phyloP scores from a whole-genome alignment of 1,140 invertebrate species.

The Apis florea region DNA sequence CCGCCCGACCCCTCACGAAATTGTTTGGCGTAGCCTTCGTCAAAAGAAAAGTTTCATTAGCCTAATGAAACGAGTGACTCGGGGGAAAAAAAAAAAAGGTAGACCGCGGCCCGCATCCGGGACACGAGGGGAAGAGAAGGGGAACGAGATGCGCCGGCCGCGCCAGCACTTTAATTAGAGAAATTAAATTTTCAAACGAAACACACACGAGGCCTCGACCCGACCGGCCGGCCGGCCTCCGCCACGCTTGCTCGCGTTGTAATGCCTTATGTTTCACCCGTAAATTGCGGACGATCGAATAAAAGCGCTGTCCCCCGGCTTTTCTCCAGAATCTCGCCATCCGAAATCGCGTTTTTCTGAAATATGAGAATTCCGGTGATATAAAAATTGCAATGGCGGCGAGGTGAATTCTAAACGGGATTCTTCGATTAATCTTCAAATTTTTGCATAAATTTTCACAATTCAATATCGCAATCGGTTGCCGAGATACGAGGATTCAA shows the following conservation, averaged over 20 bases:
- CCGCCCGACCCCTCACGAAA: constrained; percentile 28
- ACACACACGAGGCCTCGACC: constrained; percentile 54
- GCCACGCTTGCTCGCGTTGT: background rate
- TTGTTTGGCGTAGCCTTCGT: constrained; percentile 58
- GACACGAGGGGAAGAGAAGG: constrained; percentile 5
- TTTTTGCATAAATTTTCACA: too few relatives aligned
- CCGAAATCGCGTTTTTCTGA: too few relatives aligned
- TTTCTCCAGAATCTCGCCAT: too few relatives aligned
- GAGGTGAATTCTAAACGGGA: too few relatives aligned
- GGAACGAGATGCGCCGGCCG: constrained; percentile 38
- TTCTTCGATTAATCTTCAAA: too few relatives aligned
- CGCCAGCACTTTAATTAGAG: constrained; percentile 69
- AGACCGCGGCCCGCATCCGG: constrained; percentile 54
- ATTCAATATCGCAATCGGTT: too few relatives aligned
- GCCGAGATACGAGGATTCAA: too few relatives aligned
- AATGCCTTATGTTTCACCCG: too few relatives aligned
- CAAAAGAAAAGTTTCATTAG: constrained; percentile 70
- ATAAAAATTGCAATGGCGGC: too few relatives aligned
- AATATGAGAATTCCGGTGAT: too few relatives aligned
- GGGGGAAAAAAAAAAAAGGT: constrained; percentile 60
- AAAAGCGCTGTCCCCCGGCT: too few relatives aligned
- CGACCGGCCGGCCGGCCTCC: background rate
- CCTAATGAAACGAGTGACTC: constrained; percentile 69
- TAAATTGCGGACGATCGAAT: too few relatives aligned
- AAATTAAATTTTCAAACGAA: constrained; percentile 72